Conservation (phyloP, 2,888 invertebrate genomes). For the Drosophila austrosaltans region DNA sequence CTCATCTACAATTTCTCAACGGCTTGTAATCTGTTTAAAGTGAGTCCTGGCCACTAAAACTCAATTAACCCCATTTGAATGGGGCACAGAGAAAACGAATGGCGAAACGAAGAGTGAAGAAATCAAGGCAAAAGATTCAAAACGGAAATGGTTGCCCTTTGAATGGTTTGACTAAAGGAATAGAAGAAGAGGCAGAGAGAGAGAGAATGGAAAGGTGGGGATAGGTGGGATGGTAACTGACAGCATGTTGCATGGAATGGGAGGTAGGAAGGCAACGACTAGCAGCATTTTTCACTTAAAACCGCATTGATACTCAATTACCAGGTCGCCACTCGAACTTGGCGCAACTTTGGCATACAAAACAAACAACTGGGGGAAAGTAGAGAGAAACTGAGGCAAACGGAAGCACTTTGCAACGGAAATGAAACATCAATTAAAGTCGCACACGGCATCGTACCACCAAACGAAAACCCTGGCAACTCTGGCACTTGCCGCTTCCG, state of each 20-base stretch:
- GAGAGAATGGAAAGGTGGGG: background rate
- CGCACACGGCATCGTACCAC: slow-evolving; percentile 44
- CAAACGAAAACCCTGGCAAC: slow-evolving; percentile 24
- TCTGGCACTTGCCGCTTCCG: slow-evolving; percentile 40
- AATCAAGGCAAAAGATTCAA: slow-evolving; percentile 75
- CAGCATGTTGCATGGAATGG: background rate
- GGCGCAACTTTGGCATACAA: slow-evolving; percentile 32
- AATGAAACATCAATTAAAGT: slow-evolving; percentile 82
- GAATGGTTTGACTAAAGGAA: slow-evolving; percentile 21
- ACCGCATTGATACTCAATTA: slow-evolving; percentile 81
- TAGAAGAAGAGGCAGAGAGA: background rate
- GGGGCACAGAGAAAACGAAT: slow-evolving; percentile 42
- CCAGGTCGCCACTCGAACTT: slow-evolving; percentile 42
- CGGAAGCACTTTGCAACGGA: slow-evolving; percentile 80
- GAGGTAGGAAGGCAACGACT: slow-evolving; percentile 17
- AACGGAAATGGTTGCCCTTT: slow-evolving; percentile 66
- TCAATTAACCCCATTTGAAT: slow-evolving; percentile 79
- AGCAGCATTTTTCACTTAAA: slow-evolving; percentile 75
- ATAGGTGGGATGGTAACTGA: background rate
- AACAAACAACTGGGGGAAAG: slow-evolving; percentile 63
- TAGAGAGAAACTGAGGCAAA: slow-evolving; percentile 55
- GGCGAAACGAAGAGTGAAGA: slow-evolving; percentile 40
- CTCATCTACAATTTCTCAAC: slow-evolving; percentile 29
- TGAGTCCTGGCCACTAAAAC: slow-evolving; percentile 78
- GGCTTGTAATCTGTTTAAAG: slow-evolving; percentile 75